Conservation (phyloP, 1,140 invertebrate genomes). For the Nephotettix cincticeps region DNA sequence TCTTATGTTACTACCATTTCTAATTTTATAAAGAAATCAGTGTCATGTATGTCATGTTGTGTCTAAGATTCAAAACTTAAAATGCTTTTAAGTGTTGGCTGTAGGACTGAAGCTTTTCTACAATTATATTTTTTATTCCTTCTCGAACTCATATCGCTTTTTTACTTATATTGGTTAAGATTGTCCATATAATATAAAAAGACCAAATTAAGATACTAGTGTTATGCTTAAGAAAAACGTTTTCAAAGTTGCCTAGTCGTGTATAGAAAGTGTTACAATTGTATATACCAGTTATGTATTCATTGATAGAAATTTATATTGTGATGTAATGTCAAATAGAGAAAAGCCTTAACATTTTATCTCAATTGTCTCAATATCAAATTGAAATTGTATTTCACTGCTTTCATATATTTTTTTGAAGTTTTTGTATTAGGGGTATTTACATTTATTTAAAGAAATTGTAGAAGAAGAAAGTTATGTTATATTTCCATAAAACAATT, state of each 20-base stretch:
- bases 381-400: background rate
- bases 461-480: background rate
- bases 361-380: background rate
- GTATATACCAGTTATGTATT: background rate
- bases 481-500: background rate
- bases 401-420: background rate
- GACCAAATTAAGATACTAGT: background rate
- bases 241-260: constrained; percentile 18
- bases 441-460: background rate
- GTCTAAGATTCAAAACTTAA: no score
- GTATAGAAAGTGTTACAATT: background rate
- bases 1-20: no score
- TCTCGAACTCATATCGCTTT: background rate
- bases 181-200: background rate
- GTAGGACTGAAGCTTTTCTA: background rate
- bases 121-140: background rate
- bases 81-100: background rate
- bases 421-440: background rate
- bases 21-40: no score
- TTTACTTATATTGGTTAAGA: background rate
- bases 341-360: background rate
- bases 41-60: no score
- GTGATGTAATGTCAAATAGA: background rate
- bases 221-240: background rate
- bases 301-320: background rate